Evolutionary conservation across 2,888 invertebrate genomes (phyloP).

Genomic region (Cephus sareptanus): DNA sequence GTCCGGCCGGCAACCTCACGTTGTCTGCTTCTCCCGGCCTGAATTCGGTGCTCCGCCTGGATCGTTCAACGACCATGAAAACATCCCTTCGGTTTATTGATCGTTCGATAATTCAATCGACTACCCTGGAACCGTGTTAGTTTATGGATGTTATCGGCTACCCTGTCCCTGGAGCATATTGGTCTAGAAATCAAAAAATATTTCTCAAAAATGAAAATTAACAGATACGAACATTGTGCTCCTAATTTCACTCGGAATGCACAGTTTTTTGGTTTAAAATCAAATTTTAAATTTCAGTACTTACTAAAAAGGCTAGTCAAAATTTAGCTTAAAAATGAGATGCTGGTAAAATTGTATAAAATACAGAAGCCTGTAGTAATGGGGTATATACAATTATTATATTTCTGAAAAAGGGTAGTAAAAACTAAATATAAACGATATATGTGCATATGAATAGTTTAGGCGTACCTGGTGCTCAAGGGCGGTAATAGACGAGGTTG

Average conservation of each 20-base stretch:
- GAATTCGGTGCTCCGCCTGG: background rate
- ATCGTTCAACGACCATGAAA: conserved; percentile 4
- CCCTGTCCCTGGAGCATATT: background rate
- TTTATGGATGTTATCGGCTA: background rate
- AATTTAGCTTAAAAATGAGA: too few relatives aligned
- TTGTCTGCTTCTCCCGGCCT: background rate
- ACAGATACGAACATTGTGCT: background rate
- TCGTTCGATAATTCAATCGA: background rate
- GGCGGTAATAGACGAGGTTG: too few relatives aligned
- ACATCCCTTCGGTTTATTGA: background rate
- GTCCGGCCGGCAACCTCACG: conserved; percentile 25
- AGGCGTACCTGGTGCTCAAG: too few relatives aligned
- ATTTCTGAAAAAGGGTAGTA: too few relatives aligned
- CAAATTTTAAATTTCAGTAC: background rate
- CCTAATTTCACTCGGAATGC: background rate
- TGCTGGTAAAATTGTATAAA: too few relatives aligned
- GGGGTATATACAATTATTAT: too few relatives aligned
- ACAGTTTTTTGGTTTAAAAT: background rate
- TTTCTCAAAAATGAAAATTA: background rate
- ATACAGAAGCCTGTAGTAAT: too few relatives aligned
- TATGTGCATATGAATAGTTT: too few relatives aligned
- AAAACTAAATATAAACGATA: too few relatives aligned
- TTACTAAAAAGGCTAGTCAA: too few relatives aligned
- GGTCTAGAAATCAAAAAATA: background rate
- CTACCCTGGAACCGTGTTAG: background rate